Base-by-base conservation (phyloP, 2,113 vertebrate species). In the Istiophorus platypterus region DNA sequence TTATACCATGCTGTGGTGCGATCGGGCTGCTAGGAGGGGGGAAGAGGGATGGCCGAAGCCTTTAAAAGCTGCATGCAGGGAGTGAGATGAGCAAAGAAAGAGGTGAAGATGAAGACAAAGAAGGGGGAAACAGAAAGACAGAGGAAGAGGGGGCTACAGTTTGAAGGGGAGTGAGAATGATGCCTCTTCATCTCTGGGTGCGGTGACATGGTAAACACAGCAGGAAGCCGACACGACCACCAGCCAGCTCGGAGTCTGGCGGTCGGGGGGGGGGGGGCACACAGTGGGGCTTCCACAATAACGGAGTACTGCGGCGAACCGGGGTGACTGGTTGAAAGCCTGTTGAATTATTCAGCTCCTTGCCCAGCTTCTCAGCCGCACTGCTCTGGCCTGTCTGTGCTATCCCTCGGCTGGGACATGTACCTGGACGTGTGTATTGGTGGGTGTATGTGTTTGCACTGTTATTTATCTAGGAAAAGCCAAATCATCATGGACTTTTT, bases 291-390 rank as follows among this genome's bases (percentile, higher is more conserved):
- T 37, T 76, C 39, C 41, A 67, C 68, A 54, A 26, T 68, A 68
- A 77, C 27, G 47, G 65, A 77, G 65, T 45, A 4, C 24, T 62
- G 54, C 12, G 3, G 22, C 0, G 14, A 61, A 47, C 42, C 42
- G 1, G 42, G 65, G 56, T 24, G 56, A 47, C 72, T 73, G 70
- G 18, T 29, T 59, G 51, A 85, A 56, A 78, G 61, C 27, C 58
- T 78, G 47, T 29, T 87, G 82, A 90, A 87, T 91, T 79, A 90
- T 87, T 86, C 71, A 88, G 59, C 51, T 0, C 9, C 59, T 12
- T 26, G 61, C 62, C 81, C 66, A 81, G 62, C 70, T 80, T 81
- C 63, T 70, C 63, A 72, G 18, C 56, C 27, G 85, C 54, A 59
- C 72, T 41, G 54, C 61, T 72, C 77, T 64, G 52, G 54, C 63